Evolutionary conservation across 1,140 invertebrate species (phyloP).

Genomic region (Lepidurus couesii): DNA sequence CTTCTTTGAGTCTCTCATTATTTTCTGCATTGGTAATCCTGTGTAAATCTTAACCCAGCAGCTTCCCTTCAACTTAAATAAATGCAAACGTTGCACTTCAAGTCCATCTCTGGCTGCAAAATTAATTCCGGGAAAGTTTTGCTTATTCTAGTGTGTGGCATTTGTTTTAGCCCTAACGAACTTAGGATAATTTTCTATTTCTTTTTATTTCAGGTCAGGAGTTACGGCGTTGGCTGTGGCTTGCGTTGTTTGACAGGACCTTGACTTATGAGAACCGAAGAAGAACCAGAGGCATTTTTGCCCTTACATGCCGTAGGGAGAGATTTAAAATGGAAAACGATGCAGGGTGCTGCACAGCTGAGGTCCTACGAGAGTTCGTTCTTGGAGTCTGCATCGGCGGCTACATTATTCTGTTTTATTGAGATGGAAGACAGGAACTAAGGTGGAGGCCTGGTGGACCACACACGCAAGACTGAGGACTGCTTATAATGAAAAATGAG

Average conservation of each 20-base stretch:
- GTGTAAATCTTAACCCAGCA: background rate
- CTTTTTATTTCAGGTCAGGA: background rate
- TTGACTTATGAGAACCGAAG: slow-evolving; percentile 1
- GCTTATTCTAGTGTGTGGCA: background rate
- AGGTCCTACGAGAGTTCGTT: background rate
- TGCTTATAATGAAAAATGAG: slow-evolving; percentile 14
- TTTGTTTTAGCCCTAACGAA: background rate
- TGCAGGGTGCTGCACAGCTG: slow-evolving; percentile 13
- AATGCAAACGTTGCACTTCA: slow-evolving; percentile 7
- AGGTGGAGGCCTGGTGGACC: background rate
- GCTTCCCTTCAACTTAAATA: background rate
- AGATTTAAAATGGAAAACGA: slow-evolving; percentile 3
- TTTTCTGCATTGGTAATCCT: slow-evolving; percentile 18
- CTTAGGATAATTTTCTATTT: background rate
- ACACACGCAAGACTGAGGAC: background rate
- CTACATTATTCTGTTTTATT: slow-evolving; percentile 7
- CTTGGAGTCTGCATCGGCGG: slow-evolving; percentile 5
- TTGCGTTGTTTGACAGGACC: background rate
- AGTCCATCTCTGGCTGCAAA: slow-evolving; percentile 9
- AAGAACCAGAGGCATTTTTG: slow-evolving; percentile 3
- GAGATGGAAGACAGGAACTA: slow-evolving; percentile 5
- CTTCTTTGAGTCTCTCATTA: background rate
- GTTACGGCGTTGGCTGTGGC: background rate
- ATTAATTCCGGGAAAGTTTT: background rate
- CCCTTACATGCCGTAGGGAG: background rate